These are phyloP conservation scores for Engystomops pustulosus DNA, from an alignment of 2,113 vertebrate species.

Conservation along the genomic window DNA sequence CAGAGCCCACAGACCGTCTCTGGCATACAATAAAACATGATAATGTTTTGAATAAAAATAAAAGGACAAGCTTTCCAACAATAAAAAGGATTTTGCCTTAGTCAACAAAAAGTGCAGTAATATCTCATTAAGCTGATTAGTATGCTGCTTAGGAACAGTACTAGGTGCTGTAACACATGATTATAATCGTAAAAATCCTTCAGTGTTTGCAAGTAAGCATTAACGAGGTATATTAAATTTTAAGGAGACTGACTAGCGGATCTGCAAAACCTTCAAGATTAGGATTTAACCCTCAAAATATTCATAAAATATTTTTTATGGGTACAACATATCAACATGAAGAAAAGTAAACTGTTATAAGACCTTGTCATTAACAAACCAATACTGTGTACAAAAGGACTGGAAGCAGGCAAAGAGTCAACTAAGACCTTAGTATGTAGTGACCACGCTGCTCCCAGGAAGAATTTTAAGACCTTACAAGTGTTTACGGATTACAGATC, in stretches of 20 bases:
- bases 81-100: constrained; percentile 96
- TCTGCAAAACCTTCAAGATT: constrained; percentile 83
- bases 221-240: constrained; percentile 88
- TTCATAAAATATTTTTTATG: constrained; percentile 63
- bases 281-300: constrained; percentile 78
- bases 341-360: constrained; percentile 39
- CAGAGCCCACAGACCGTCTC: constrained; percentile 74
- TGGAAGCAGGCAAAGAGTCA: neutral
- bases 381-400: neutral
- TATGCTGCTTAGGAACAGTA: constrained; percentile 93
- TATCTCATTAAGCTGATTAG: constrained; percentile 99
- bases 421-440: neutral
- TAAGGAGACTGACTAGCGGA: constrained; percentile 81
- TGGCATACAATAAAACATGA: constrained; percentile 83
- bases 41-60: constrained; percentile 82
- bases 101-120: constrained; percentile 99
- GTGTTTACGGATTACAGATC: constrained; percentile 39
- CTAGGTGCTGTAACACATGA: constrained; percentile 90
- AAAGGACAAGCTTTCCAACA: constrained; percentile 96
- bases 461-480: constrained; percentile 50
- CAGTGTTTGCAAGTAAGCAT: constrained; percentile 85
- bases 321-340: constrained; percentile 64
- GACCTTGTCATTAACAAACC: constrained; percentile 20
- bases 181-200: constrained; percentile 93
- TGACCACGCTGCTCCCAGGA: neutral